Conservation (phyloP, 2,888 invertebrate genomes). For the Junonia oenone region DNA sequence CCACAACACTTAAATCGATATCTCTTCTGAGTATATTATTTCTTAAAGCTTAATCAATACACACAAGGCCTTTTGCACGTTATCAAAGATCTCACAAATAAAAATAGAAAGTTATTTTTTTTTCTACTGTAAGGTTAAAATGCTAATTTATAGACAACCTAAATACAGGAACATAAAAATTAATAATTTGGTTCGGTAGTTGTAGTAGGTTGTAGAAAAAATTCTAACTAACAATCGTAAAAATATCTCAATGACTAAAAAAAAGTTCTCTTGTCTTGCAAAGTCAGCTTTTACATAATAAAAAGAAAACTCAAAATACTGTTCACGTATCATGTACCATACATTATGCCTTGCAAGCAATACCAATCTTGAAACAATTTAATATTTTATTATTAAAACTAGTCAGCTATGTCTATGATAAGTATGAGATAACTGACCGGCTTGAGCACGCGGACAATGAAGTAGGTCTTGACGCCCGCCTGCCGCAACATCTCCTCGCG, state of each 20-base stretch:
- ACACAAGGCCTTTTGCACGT: background rate
- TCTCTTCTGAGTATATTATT: background rate
- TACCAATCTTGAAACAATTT: background rate
- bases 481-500: conserved; percentile 93
- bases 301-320: too few relatives aligned
- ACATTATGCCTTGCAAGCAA: too few relatives aligned
- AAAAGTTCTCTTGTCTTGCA: too few relatives aligned
- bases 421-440: conserved; percentile 79
- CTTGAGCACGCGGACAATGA: conserved; percentile 91
- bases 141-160: background rate
- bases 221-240: too few relatives aligned
- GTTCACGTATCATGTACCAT: too few relatives aligned
- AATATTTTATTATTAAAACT: background rate
- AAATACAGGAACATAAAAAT: background rate
- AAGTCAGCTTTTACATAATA: too few relatives aligned
- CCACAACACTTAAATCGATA: conserved; percentile 15
- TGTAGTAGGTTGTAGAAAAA: too few relatives aligned
- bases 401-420: background rate
- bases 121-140: background rate
- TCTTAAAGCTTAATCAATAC: conserved; percentile 3
- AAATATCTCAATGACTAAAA: too few relatives aligned
- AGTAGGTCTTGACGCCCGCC: conserved; percentile 94
- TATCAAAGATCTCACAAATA: background rate
- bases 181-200: too few relatives aligned
- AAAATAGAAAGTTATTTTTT: background rate